phyloP scores from a whole-genome alignment of 64 coral and sea anemone genomes.

The Porites australiensis region DNA sequence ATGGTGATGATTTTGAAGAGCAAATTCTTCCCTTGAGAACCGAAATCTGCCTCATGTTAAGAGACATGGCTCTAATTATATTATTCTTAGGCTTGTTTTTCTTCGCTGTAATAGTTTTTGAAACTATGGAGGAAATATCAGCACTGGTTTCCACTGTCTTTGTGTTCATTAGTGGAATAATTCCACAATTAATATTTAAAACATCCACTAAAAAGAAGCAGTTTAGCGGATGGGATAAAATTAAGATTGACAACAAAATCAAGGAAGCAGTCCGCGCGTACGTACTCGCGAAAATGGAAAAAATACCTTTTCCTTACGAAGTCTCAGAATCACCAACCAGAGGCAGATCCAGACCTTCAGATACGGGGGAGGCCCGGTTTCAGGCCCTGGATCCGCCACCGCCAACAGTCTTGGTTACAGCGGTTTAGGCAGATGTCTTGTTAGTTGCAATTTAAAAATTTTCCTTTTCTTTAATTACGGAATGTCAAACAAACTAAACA shows the following conservation, averaged over 20 bases:
- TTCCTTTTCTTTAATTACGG: no score
- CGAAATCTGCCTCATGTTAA: conserved; percentile 14
- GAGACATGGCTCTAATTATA: not conserved
- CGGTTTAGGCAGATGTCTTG: no score
- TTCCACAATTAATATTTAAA: not conserved
- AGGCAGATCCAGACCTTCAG: no score
- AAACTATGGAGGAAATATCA: not conserved
- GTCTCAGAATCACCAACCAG: no score
- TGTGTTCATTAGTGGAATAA: not conserved
- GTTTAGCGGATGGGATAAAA: conserved; percentile 7
- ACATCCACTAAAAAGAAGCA: not conserved
- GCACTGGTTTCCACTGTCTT: not conserved
- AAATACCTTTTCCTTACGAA: no score
- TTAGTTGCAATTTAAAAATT: no score
- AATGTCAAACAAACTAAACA: no score
- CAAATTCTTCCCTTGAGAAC: not conserved
- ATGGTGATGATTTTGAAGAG: not conserved
- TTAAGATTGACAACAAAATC: conserved; percentile 4
- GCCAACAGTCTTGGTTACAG: no score
- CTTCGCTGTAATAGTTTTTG: not conserved
- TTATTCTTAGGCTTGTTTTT: conserved; percentile 1
- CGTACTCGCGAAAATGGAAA: not conserved
- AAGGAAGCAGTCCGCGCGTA: not conserved
- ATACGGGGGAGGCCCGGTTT: no score
- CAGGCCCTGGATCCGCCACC: no score